Evolutionary conservation across 2,888 invertebrate species (phyloP), one percentile per base, ranked within the genome.

Genomic region (Hydraecia micacea): DNA sequence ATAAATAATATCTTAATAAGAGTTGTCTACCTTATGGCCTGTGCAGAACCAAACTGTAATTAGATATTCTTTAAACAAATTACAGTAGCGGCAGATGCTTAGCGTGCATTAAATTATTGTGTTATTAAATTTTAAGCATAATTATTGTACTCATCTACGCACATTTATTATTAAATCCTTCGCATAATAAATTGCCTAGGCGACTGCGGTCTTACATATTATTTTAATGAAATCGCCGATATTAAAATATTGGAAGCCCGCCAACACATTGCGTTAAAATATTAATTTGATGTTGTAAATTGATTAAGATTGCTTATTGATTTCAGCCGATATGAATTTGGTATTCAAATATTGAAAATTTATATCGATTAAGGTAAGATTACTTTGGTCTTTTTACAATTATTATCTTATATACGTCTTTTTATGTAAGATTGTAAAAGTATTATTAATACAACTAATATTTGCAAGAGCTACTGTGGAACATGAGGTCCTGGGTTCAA

Each of bases 201-300:
- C 18, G 36, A 80, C 63, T 70, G 86, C n/a, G 86, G 75, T n/a
- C 67, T 68, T 42, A 55, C 67, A 81, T 81, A 81, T 62, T 60
- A 76, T 63, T 76, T 83, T 81, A 86, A 81, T 81, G 75, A 75
- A 86, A 69, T 82, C 2, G 9, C n/a, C 49, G 42, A 72, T 72
- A 81, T 75, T 86, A 32, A 75, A 81, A 71, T 81, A 69, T 75
- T 65, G 86, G 68, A 60, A 62, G 79, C 58, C 21, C 21, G 81
- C 85, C 80, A 85, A 80, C 65, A 67, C n/a, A 52, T 66, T 79
- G 52, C 15, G 79, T 78, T 82, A 49, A 84, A 63, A 52, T 84
- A 66, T 84, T 79, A 84, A 80, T 80, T 84, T 84, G 15, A 42
- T 52, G 32, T 67, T 71, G 55, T 55, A 62, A 52, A 81, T 81